Evolutionary conservation across 1,140 invertebrate species (phyloP).

Genomic region (Drosophila lowei): DNA sequence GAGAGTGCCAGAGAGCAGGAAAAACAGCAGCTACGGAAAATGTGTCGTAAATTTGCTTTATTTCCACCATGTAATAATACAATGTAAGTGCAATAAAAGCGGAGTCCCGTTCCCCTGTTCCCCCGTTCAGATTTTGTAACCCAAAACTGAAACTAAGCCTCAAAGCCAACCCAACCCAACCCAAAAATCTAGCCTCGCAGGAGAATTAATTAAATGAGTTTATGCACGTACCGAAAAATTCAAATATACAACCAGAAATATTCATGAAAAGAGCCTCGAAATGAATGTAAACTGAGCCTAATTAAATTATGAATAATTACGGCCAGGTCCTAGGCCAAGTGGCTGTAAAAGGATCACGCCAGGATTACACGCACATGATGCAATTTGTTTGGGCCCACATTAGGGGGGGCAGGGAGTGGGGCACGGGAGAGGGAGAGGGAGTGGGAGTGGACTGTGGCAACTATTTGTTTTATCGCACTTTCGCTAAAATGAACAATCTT

Average conservation of each 20-base stretch:
- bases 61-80: constrained; percentile 43
- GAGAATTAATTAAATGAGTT: constrained; percentile 79
- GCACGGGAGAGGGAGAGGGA: constrained; percentile 2
- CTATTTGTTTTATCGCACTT: constrained; percentile 83
- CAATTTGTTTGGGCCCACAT: constrained; percentile 75
- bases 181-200: constrained; percentile 21
- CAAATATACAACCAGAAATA: constrained; percentile 59
- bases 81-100: constrained; percentile 64
- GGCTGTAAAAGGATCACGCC: constrained; percentile 55
- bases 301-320: constrained; percentile 83
- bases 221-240: constrained; percentile 76
- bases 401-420: too few species aligned
- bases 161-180: constrained; percentile 5
- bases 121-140: constrained; percentile 35
- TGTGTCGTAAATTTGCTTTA: constrained; percentile 62
- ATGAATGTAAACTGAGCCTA: constrained; percentile 80
- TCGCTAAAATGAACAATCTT: constrained; percentile 75
- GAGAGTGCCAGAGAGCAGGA: constrained; percentile 20
- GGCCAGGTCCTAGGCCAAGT: constrained; percentile 44
- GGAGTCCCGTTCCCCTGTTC: too few species aligned
- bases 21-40: constrained; percentile 23
- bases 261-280: constrained; percentile 41
- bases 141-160: constrained; percentile 1
- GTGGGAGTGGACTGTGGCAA: constrained; percentile 31
- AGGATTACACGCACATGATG: constrained; percentile 77